Percentiles rank a stretch among this genome's conserved stretches.
These are phyloP conservation scores for Elgonia sp. DNA, from an alignment of 2,888 invertebrate species.

Conservation along the genomic window DNA sequence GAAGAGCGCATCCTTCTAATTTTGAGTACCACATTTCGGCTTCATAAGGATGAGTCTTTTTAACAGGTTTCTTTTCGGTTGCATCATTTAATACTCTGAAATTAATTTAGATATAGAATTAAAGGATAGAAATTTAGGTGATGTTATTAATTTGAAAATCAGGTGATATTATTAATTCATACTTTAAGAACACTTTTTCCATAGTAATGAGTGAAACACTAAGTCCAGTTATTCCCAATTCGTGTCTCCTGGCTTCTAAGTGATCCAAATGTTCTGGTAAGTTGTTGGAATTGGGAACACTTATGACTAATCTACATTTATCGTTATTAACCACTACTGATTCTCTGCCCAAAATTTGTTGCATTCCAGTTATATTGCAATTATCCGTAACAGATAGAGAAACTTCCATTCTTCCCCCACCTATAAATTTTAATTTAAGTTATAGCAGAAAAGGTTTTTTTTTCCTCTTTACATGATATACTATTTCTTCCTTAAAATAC, in stretches of 20 bases:
- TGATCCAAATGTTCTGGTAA: constrained; percentile 90
- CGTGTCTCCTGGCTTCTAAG: constrained; percentile 89
- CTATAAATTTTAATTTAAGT: constrained; percentile 71
- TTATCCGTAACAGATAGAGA: constrained; percentile 83
- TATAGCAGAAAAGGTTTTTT: neutral
- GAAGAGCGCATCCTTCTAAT: no score
- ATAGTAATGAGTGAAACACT: constrained; percentile 95
- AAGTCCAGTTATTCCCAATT: constrained; percentile 92
- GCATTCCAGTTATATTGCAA: constrained; percentile 83
- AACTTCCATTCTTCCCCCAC: constrained; percentile 84
- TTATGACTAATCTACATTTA: constrained; percentile 88
- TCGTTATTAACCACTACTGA: constrained; percentile 86
- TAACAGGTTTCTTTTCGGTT: no score
- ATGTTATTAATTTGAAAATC: neutral
- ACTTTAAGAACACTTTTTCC: constrained; percentile 97
- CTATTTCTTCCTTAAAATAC: no score
- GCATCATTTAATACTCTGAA: no score
- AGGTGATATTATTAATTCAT: constrained; percentile 58
- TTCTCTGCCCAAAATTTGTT: constrained; percentile 85
- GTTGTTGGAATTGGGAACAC: constrained; percentile 87
- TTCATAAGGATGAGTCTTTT: no score
- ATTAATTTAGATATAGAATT: no score
- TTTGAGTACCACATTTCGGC: no score
- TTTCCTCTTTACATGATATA: no score
- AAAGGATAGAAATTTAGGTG: no score